Evolutionary conservation across 1,140 invertebrate genomes (phyloP).

Genomic region (Brachionus rotundiformis): DNA sequence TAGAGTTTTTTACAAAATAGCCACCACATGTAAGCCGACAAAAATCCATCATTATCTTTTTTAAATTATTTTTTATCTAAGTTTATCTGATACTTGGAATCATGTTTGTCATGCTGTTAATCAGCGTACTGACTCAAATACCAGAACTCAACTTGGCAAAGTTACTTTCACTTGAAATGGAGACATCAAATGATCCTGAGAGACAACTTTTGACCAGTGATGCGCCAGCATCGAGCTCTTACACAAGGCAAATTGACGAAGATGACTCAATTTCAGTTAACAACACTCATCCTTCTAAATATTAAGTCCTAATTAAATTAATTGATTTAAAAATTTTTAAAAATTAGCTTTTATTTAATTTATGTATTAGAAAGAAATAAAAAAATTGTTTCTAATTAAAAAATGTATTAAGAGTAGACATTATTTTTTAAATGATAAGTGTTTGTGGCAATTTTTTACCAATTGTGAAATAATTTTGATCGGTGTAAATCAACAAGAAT

Average conservation of each 20-base stretch:
- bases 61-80: conserved; percentile 61
- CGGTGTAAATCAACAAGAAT: too few relatives aligned
- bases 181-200: conserved; percentile 64
- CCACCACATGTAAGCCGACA: conserved; percentile 71
- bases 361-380: too few relatives aligned
- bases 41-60: background rate
- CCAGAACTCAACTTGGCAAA: conserved; percentile 79
- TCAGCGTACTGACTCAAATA: conserved; percentile 81
- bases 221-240: conserved; percentile 40
- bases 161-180: conserved; percentile 73
- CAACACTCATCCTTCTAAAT: background rate
- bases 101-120: conserved; percentile 77
- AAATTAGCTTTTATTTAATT: too few relatives aligned
- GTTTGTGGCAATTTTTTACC: too few relatives aligned
- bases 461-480: too few relatives aligned
- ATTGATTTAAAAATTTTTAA: too few relatives aligned
- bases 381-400: too few relatives aligned
- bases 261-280: background rate
- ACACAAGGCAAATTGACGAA: conserved; percentile 43
- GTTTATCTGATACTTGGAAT: conserved; percentile 77
- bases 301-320: background rate
- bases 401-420: too few relatives aligned
- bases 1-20: conserved; percentile 77
- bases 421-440: too few relatives aligned
- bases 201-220: conserved; percentile 54